phyloP scores from a whole-genome alignment of 2,113 vertebrate species.

The Lepidothrix coronata region DNA sequence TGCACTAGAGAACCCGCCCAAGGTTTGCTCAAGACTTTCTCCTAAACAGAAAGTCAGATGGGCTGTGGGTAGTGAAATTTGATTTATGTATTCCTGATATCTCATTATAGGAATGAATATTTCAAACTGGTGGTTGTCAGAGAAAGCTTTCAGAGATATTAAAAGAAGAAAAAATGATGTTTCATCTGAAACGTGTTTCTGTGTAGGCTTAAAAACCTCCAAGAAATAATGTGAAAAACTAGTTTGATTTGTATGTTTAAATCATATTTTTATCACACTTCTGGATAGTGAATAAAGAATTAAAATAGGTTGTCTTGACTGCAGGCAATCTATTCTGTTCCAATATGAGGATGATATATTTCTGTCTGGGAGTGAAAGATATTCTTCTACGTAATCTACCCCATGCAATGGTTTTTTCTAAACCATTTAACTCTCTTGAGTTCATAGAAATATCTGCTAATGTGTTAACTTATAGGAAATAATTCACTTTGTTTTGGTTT shows the following conservation, averaged over 20 bases:
- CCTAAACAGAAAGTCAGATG: background rate
- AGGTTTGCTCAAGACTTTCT: background rate
- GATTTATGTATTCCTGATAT: background rate
- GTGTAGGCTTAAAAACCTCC: background rate
- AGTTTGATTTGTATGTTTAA: background rate
- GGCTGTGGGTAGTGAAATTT: background rate
- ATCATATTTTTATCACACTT: background rate
- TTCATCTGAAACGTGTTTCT: background rate
- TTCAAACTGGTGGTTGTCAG: background rate
- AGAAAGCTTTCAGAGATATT: background rate
- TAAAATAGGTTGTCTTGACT: background rate
- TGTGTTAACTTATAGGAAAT: background rate
- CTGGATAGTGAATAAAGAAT: background rate
- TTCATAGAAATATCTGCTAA: background rate
- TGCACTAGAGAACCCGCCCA: rapidly evolving
- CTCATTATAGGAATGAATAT: background rate
- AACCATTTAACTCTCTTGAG: background rate
- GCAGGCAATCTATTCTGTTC: background rate
- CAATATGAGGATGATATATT: background rate
- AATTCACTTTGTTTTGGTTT: background rate
- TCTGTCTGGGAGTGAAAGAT: background rate
- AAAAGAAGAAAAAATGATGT: background rate
- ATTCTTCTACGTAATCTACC: background rate
- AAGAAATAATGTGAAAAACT: background rate
- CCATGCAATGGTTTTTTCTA: background rate